Base-by-base conservation (phyloP, 2,888 invertebrate species). In the Leuctra nigra region DNA sequence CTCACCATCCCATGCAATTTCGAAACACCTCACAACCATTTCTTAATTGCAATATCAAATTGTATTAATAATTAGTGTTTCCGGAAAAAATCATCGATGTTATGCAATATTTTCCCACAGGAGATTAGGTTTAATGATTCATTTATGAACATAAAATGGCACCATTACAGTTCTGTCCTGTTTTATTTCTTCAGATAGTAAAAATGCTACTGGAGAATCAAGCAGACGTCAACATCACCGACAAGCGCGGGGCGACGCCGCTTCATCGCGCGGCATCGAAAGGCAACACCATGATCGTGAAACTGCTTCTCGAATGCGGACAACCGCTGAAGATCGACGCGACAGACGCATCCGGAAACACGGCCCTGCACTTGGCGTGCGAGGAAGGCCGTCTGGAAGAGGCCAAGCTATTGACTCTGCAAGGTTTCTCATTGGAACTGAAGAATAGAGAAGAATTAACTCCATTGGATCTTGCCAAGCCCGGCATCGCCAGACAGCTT, bases 251-350 rank as follows among this genome's bases (percentile, higher is more conserved):
- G 52, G 86, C 86, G 1, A 86, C 87, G 33, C 86, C 90, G 9
- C 73, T 90, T 23, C 91, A 91, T 67, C 77, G 91, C 63, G 87
- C 88, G 16, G 86, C 88, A 4, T 87, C 88, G 6, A 84, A 84
- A 67, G 90, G 90, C 22, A 83, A 84, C 65, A 73, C 75, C 36
- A 76, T 78, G 41, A 77, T 88, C 62, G 80, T 89, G 0, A 81
- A 84, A 64, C 68, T 87, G 6, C 73, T 92, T 4, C 66, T 91
- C 29, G 73, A 77, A 46, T 71, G 74, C 61, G 75, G 78, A 56
- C 72, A 77, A 3, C 44, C 20, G n/a, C 18, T 25, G 69, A 76
- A 16, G 22, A 13, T 35, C 11, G 50, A 50, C 22, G 18, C 20
- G 7, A 11, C 13, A 3, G 50, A 50, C 35, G 22, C 22, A 1